Conservation (phyloP, 2,113 vertebrate species). For the Neofelis nebulosa region DNA sequence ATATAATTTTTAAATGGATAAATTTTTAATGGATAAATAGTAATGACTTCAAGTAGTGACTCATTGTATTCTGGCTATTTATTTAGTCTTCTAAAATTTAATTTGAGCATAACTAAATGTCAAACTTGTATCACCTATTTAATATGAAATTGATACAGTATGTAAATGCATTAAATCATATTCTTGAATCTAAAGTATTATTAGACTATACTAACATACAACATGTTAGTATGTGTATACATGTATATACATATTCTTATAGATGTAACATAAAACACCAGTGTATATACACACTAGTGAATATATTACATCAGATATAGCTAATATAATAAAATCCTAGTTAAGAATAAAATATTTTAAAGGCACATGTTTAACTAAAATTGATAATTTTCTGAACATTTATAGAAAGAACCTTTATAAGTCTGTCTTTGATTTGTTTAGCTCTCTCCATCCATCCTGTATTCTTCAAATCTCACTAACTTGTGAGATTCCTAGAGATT, state of each 20-base stretch:
- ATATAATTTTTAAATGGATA: neutral
- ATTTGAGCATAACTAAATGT: neutral
- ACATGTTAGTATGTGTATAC: neutral
- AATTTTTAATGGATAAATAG: neutral
- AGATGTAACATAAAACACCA: neutral
- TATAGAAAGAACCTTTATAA: neutral
- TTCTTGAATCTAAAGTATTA: neutral
- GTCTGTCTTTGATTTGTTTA: neutral
- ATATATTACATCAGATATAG: neutral
- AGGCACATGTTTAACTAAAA: neutral
- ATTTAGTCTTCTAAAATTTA: neutral
- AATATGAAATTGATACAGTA: neutral
- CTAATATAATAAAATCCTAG: neutral
- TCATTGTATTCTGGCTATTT: neutral
- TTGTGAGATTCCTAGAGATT: neutral
- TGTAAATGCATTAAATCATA: neutral
- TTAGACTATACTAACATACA: neutral
- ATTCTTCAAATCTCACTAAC: neutral
- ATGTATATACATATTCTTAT: neutral
- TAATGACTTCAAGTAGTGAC: neutral
- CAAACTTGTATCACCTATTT: neutral
- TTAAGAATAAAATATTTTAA: neutral
- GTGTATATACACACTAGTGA: neutral
- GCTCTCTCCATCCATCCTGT: accelerated
- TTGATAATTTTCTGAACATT: neutral